phyloP scores from a whole-genome alignment of 2,888 invertebrate genomes.

The Lepidochitona cinerea region DNA sequence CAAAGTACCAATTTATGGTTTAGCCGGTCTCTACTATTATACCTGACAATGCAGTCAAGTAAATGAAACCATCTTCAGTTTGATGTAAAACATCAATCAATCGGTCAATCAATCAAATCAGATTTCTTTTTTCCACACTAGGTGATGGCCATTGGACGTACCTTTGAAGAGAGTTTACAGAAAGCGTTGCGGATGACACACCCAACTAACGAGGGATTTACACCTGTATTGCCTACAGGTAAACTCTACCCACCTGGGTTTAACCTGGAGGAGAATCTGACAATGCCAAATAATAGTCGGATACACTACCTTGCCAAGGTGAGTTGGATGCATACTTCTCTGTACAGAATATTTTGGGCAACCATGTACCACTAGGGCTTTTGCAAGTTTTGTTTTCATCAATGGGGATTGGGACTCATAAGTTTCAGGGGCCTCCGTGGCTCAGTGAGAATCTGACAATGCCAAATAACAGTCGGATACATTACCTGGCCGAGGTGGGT shows the following conservation, averaged over 20 bases:
- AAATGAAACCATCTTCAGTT: no score
- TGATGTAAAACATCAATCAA: no score
- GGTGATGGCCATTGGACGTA: constrained; percentile 68
- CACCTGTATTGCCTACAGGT: constrained; percentile 47
- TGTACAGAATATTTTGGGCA: not conserved
- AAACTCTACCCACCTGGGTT: constrained; percentile 48
- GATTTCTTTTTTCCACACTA: no score
- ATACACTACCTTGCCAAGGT: constrained; percentile 58
- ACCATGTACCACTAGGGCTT: no score
- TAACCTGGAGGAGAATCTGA: constrained; percentile 43
- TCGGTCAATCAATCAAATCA: no score
- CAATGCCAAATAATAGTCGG: constrained; percentile 47
- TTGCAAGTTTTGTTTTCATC: no score
- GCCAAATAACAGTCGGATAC: not conserved
- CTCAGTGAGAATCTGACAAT: not conserved
- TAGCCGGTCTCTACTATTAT: no score
- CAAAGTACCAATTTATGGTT: no score
- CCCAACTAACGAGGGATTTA: constrained; percentile 54
- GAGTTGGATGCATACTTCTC: not conserved
- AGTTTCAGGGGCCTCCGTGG: not conserved
- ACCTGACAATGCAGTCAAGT: no score
- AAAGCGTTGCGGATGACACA: constrained; percentile 66
- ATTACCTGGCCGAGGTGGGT: not conserved
- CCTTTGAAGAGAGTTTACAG: constrained; percentile 66
- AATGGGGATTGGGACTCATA: not conserved